Conservation (phyloP, 2,113 vertebrate genomes). For the Loxodonta africana region DNA sequence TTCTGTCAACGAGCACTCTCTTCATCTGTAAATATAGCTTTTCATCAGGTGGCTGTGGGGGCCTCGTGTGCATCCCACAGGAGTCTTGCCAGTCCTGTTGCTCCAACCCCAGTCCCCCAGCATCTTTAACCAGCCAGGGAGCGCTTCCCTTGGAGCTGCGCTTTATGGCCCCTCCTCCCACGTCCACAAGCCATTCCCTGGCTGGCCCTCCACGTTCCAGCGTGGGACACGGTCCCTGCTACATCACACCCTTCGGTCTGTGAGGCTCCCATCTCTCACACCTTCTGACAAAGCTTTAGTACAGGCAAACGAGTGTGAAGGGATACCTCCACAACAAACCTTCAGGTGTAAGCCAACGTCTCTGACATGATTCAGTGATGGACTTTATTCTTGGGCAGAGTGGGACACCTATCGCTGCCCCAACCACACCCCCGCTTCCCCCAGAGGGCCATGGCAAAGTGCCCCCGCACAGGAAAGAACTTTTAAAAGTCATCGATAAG, state of each 20-base stretch:
- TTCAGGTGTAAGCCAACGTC: rapidly evolving
- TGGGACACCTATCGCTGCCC: not conserved
- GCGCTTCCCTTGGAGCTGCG: too few species aligned
- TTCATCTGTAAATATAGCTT: rapidly evolving
- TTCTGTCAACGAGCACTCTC: rapidly evolving
- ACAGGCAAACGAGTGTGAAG: not conserved
- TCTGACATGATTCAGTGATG: not conserved
- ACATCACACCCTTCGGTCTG: rapidly evolving
- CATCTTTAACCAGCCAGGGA: not conserved
- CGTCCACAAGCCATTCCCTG: rapidly evolving
- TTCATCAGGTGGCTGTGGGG: rapidly evolving
- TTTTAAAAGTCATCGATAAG: constrained; percentile 57
- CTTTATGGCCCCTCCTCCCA: too few species aligned
- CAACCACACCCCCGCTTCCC: rapidly evolving
- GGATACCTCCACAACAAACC: not conserved
- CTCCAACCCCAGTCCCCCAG: too few species aligned
- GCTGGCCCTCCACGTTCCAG: not conserved
- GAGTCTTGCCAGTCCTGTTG: rapidly evolving
- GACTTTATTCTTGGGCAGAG: not conserved
- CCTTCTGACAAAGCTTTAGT: rapidly evolving
- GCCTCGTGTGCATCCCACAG: too few species aligned
- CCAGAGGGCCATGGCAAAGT: rapidly evolving
- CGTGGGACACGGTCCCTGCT: rapidly evolving
- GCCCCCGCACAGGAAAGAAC: not conserved
- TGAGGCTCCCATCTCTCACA: not conserved